These are phyloP conservation scores for Noctua fimbriata DNA, from an alignment of 2,888 invertebrate genomes.

Conservation along the genomic window DNA sequence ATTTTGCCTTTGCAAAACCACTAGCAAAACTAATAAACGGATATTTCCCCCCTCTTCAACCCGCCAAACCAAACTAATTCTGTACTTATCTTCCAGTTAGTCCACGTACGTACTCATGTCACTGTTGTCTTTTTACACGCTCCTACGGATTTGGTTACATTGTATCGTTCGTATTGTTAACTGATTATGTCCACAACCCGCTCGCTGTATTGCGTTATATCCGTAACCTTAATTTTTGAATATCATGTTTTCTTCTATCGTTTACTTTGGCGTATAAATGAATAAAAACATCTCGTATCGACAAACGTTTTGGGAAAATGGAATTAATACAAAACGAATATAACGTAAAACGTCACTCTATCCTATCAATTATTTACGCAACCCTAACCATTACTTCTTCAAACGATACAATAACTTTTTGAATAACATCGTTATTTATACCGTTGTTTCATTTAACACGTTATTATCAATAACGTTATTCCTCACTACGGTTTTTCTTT, in stretches of 20 bases:
- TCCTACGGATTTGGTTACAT: conserved; percentile 82
- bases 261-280: background rate
- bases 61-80: conserved; percentile 69
- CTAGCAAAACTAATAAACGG: too few relatives aligned
- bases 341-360: conserved; percentile 52
- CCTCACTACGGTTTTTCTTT: conserved; percentile 14
- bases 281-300: background rate
- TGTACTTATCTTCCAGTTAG: conserved; percentile 76
- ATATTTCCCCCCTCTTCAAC: conserved; percentile 30
- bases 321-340: conserved; percentile 40
- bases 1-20: too few relatives aligned
- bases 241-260: background rate
- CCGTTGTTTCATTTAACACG: background rate
- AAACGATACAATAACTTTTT: background rate
- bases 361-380: conserved; percentile 53
- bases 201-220: conserved; percentile 70
- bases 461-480: background rate
- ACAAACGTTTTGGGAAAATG: background rate
- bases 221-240: conserved; percentile 51
- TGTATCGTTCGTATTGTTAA: conserved; percentile 83
- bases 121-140: conserved; percentile 84
- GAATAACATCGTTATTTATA: background rate
- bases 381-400: background rate
- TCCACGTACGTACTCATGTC: conserved; percentile 69
- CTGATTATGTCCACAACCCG: conserved; percentile 75